phyloP scores from a whole-genome alignment of 2,797 vertebrate species.

The Bovichtus variegatus region DNA sequence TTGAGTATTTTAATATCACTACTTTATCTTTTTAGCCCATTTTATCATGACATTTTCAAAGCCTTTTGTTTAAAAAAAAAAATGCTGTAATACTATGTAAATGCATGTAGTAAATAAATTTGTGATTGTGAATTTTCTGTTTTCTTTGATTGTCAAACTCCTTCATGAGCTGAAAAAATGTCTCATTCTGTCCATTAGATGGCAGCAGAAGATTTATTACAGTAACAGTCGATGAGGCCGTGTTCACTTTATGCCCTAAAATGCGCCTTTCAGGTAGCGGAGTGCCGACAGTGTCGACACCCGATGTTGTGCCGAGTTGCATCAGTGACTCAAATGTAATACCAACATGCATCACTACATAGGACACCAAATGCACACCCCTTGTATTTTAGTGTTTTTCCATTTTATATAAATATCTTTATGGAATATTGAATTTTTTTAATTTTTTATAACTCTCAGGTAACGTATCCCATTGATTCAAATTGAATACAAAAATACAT shows the following conservation, averaged over 20 bases:
- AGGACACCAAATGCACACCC: too few relatives aligned
- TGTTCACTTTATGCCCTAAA: neutral
- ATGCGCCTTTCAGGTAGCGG: neutral
- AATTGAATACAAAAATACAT: too few relatives aligned
- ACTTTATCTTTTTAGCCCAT: slow-evolving; percentile 58
- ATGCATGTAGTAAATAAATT: slow-evolving; percentile 82
- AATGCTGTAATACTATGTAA: slow-evolving; percentile 78
- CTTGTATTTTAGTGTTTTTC: too few relatives aligned
- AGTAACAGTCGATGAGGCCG: neutral
- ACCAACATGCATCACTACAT: neutral
- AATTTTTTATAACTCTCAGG: too few relatives aligned
- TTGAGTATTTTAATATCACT: slow-evolving; percentile 61
- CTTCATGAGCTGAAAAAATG: neutral
- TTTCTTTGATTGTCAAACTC: slow-evolving; percentile 4
- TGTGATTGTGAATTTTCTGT: slow-evolving; percentile 61
- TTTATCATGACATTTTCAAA: slow-evolving; percentile 59
- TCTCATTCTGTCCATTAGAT: slow-evolving; percentile 48
- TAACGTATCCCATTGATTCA: too few relatives aligned
- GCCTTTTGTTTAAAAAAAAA: slow-evolving; percentile 66
- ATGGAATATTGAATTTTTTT: too few relatives aligned
- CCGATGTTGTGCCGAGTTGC: neutral
- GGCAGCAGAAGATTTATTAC: slow-evolving; percentile 24
- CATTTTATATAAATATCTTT: too few relatives aligned
- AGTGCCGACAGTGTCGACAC: too few relatives aligned
- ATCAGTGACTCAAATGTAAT: neutral